phyloP scores from a whole-genome alignment of 2,888 invertebrate species.

The Tupiocoris notatus region DNA sequence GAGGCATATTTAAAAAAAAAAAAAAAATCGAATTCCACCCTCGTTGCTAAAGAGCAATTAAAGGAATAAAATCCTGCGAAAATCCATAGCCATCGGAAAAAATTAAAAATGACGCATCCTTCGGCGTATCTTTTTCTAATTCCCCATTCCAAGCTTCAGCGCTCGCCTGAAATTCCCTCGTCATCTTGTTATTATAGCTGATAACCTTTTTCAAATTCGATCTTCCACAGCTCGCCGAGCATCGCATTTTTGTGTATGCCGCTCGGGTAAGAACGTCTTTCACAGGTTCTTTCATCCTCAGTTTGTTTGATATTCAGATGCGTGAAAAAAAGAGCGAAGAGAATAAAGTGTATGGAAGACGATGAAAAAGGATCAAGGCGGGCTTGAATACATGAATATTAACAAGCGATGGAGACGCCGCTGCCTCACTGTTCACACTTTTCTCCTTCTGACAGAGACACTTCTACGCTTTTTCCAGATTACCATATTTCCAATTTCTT shows the following conservation, averaged over 20 bases:
- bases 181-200: slow-evolving; percentile 30
- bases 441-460: slow-evolving; percentile 3
- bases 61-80: too few relatives aligned
- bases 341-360: slow-evolving; percentile 30
- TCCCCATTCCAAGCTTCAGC: not conserved
- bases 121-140: too few relatives aligned
- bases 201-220: slow-evolving; percentile 37
- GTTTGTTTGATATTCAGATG: slow-evolving; percentile 41
- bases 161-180: not conserved
- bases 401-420: slow-evolving; percentile 24
- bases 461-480: slow-evolving; percentile 37
- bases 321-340: not conserved
- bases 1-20: too few relatives aligned
- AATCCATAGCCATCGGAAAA: too few relatives aligned
- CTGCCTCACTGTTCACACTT: not conserved
- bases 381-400: slow-evolving; percentile 40
- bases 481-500: slow-evolving; percentile 41
- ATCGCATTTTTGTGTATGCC: slow-evolving; percentile 17
- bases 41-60: too few relatives aligned
- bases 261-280: slow-evolving; percentile 37
- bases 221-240: slow-evolving; percentile 37
- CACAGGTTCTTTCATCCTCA: slow-evolving; percentile 40
- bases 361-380: slow-evolving; percentile 38
- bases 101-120: too few relatives aligned
- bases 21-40: too few relatives aligned